These are phyloP conservation scores for Lasiurus cinereus DNA, from an alignment of 2,113 vertebrate genomes.

Conservation along the genomic window DNA sequence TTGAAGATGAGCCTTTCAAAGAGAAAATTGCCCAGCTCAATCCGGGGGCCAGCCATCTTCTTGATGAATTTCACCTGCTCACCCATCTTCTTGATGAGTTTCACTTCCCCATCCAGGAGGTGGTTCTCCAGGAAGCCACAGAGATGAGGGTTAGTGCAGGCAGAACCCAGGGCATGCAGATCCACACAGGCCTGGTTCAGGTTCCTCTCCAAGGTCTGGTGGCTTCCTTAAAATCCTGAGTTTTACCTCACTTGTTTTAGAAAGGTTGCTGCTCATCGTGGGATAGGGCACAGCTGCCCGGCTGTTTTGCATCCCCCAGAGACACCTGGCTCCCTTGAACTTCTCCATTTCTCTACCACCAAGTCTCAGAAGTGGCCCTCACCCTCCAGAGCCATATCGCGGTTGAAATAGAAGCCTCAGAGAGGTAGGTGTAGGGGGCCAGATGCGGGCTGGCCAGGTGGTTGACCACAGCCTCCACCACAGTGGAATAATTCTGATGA, in stretches of 20 bases:
- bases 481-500: background rate
- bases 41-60: background rate
- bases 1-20: background rate
- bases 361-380: background rate
- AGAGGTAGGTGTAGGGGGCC: background rate
- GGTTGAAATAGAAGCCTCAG: background rate
- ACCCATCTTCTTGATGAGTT: background rate
- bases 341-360: background rate
- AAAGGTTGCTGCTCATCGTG: background rate
- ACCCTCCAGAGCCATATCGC: background rate
- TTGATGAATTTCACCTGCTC: background rate
- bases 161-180: background rate
- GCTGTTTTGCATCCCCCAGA: background rate
- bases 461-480: background rate
- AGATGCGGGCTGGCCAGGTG: background rate
- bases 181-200: background rate
- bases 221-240: background rate
- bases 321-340: background rate
- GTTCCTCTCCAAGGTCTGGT: background rate
- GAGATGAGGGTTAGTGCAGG: background rate
- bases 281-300: rapidly evolving
- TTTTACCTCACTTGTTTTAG: background rate
- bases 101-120: background rate
- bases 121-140: background rate
- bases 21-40: background rate